phyloP scores from a whole-genome alignment of 1,140 invertebrate species.

The Dreissena rostriformis region DNA sequence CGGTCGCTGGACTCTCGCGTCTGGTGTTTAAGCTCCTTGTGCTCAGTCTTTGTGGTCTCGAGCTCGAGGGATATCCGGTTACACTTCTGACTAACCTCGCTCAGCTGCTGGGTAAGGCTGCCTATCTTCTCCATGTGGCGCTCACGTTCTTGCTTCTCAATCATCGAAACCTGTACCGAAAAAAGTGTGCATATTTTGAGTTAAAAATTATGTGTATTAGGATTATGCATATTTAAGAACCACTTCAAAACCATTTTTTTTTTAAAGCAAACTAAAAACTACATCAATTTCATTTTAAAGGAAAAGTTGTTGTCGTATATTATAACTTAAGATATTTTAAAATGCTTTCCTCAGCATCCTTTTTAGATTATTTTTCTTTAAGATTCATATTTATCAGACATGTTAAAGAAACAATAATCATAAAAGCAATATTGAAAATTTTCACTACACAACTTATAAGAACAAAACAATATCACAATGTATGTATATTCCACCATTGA shows the following conservation, averaged over 20 bases:
- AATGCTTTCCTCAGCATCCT: too few relatives aligned
- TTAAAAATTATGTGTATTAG: too few relatives aligned
- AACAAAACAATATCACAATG: not conserved
- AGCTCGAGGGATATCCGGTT: conserved; percentile 65
- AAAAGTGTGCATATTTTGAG: too few relatives aligned
- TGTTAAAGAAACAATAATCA: too few relatives aligned
- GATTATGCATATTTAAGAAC: too few relatives aligned
- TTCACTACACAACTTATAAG: too few relatives aligned
- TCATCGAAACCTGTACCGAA: conserved; percentile 63
- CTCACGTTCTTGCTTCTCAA: conserved; percentile 73
- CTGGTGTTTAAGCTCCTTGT: conserved; percentile 60
- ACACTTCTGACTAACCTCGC: conserved; percentile 70
- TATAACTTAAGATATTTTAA: too few relatives aligned
- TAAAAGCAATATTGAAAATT: too few relatives aligned
- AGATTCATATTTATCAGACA: too few relatives aligned
- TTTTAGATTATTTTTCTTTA: too few relatives aligned
- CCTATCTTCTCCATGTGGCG: conserved; percentile 72
- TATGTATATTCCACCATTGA: not conserved
- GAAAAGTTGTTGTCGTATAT: not conserved
- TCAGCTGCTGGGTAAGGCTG: conserved; percentile 69
- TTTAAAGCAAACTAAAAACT: not conserved
- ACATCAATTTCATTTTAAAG: not conserved
- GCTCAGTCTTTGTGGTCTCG: conserved; percentile 65
- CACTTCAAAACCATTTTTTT: too few relatives aligned
- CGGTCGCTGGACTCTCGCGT: conserved; percentile 59